Evolutionary conservation across 2,797 vertebrate species (phyloP).

Genomic region (Sus cebifrons): DNA sequence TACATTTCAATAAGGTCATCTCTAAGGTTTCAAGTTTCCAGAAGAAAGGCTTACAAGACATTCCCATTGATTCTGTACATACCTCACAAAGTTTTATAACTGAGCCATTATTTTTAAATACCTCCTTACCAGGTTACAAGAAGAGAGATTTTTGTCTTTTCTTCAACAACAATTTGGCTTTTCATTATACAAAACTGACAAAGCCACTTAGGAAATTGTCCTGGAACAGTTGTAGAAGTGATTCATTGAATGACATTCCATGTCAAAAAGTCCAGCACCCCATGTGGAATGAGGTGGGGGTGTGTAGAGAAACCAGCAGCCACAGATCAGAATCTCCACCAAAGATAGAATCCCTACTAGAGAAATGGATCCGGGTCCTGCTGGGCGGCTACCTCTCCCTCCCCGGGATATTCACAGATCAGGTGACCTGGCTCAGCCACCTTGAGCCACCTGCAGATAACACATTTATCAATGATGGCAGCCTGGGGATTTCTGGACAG

Average conservation of each 20-base stretch:
- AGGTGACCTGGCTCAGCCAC: fast-evolving
- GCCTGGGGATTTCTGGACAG: background rate
- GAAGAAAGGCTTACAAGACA: background rate
- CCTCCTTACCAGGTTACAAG: background rate
- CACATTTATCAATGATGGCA: fast-evolving
- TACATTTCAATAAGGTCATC: conserved; percentile 25
- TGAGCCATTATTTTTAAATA: conserved; percentile 52
- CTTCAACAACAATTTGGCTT: conserved; percentile 33
- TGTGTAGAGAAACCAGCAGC: fast-evolving
- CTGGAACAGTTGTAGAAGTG: conserved; percentile 62
- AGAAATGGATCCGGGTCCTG: fast-evolving
- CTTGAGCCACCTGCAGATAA: fast-evolving
- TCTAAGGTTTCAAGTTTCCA: background rate
- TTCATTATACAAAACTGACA: conserved; percentile 47
- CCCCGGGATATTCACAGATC: background rate
- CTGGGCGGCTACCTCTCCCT: background rate
- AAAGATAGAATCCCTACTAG: background rate
- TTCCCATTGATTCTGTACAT: conserved; percentile 57
- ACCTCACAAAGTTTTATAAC: background rate
- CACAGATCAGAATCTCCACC: background rate
- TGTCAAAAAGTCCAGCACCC: background rate
- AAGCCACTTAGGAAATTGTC: conserved; percentile 19
- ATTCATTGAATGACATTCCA: conserved; percentile 32
- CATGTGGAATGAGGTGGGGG: background rate
- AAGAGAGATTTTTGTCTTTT: conserved; percentile 61